A percentile compares a stretch with the other conserved stretches of the same genome.
Evolutionary conservation across 2,797 vertebrate genomes (phyloP).

Genomic region (Meriones psammophilus): DNA sequence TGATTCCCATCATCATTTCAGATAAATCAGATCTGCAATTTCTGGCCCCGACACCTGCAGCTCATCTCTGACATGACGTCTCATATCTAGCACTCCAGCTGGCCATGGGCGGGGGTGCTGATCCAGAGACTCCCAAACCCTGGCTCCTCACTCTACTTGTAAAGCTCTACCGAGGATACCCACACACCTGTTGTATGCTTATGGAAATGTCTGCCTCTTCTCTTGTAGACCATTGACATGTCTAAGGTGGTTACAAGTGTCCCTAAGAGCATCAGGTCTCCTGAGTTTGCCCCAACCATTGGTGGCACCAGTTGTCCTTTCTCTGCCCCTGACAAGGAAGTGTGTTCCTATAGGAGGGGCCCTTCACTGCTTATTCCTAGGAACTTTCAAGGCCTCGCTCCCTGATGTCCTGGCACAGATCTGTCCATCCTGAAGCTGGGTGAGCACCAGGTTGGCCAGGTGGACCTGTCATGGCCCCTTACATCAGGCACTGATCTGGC

Average conservation of each 20-base stretch:
- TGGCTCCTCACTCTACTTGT: fast-evolving
- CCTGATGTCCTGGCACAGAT: fast-evolving
- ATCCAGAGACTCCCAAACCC: background rate
- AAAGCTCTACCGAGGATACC: background rate
- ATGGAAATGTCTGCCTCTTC: background rate
- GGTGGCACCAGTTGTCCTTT: background rate
- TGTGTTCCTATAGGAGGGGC: background rate
- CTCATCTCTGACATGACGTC: background rate
- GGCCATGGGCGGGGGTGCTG: background rate
- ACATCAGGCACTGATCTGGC: background rate
- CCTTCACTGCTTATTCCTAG: background rate
- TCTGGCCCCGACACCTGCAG: background rate
- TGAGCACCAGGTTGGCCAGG: background rate
- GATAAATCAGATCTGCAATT: background rate
- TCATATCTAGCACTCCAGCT: fast-evolving
- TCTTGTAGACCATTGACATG: background rate
- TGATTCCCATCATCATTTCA: background rate
- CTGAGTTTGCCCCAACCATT: background rate
- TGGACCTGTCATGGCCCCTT: background rate
- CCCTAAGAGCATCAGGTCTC: background rate
- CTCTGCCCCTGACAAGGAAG: background rate
- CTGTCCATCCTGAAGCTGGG: background rate
- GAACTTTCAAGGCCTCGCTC: background rate
- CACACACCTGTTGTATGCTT: too few species aligned
- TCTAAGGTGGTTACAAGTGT: fast-evolving